Evolutionary conservation across 2,888 invertebrate genomes (phyloP).

Genomic region (Eretmocerus hayati): DNA sequence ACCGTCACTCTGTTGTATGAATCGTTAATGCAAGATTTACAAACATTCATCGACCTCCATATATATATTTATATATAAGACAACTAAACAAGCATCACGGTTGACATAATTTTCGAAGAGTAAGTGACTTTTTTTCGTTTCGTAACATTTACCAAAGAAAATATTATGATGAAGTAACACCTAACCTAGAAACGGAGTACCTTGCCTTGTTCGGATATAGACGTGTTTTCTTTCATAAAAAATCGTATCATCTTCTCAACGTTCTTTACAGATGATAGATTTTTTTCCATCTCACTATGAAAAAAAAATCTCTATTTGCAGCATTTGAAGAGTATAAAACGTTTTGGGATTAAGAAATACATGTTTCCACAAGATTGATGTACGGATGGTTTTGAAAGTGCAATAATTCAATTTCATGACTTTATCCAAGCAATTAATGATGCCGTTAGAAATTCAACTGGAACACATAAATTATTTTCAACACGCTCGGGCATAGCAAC

Average conservation of each 20-base stretch:
- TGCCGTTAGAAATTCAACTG: not conserved
- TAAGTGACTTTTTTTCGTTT: not conserved
- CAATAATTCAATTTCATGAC: conserved; percentile 12
- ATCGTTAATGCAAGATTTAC: too few species aligned
- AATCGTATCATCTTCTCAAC: too few species aligned
- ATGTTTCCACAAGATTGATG: not conserved
- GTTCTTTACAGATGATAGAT: not conserved
- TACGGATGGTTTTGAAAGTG: conserved; percentile 9
- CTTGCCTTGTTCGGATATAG: too few species aligned
- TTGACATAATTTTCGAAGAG: too few species aligned
- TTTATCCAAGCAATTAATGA: conserved; percentile 4
- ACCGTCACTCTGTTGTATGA: too few species aligned
- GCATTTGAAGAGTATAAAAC: not conserved
- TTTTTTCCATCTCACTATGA: not conserved
- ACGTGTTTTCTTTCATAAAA: too few species aligned
- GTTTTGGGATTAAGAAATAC: not conserved
- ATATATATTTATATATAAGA: too few species aligned
- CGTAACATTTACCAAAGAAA: not conserved
- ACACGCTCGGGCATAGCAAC: not conserved
- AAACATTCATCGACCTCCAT: too few species aligned
- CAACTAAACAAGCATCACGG: too few species aligned
- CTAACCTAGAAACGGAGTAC: too few species aligned
- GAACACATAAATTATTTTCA: conserved; percentile 5
- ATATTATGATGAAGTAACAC: too few species aligned
- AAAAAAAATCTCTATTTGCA: not conserved